Percentiles rank a stretch among this genome's conserved stretches.
These are phyloP conservation scores for Saccostrea glomerata DNA, from an alignment of 1,140 invertebrate species.

Conservation along the genomic window DNA sequence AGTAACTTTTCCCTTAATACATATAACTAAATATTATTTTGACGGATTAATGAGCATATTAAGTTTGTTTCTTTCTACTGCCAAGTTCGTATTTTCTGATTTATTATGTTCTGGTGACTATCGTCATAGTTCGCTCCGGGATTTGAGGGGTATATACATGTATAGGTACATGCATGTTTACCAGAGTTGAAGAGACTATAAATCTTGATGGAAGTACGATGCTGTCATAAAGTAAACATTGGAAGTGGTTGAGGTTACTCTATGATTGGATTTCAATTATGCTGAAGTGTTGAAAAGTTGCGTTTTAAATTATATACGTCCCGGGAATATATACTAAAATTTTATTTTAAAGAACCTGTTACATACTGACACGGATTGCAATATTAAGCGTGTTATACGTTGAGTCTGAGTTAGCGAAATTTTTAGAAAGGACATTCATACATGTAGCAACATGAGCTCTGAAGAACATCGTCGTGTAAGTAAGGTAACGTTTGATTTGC, in stretches of 20 bases:
- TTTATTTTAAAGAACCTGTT: too few relatives aligned
- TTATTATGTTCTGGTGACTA: too few relatives aligned
- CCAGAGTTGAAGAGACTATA: not conserved
- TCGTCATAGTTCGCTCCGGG: too few relatives aligned
- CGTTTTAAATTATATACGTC: slow-evolving; percentile 9
- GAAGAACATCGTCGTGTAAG: not conserved
- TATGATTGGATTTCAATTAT: not conserved
- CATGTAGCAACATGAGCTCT: not conserved
- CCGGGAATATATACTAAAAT: too few relatives aligned
- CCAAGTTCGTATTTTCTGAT: too few relatives aligned
- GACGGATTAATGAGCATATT: not conserved
- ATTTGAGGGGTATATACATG: not conserved
- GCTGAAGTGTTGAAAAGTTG: not conserved
- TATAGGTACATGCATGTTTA: not conserved
- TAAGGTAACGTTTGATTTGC: slow-evolving; percentile 1
- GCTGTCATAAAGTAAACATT: not conserved
- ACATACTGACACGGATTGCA: too few relatives aligned
- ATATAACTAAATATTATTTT: not conserved
- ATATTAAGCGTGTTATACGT: too few relatives aligned
- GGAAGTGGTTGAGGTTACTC: not conserved
- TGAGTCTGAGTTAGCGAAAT: too few relatives aligned
- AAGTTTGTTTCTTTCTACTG: not conserved
- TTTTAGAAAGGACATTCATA: too few relatives aligned
- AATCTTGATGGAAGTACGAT: not conserved
- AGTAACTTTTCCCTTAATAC: not conserved